Base-by-base conservation (phyloP, 2,113 vertebrate genomes). In the Alouatta palliata region DNA sequence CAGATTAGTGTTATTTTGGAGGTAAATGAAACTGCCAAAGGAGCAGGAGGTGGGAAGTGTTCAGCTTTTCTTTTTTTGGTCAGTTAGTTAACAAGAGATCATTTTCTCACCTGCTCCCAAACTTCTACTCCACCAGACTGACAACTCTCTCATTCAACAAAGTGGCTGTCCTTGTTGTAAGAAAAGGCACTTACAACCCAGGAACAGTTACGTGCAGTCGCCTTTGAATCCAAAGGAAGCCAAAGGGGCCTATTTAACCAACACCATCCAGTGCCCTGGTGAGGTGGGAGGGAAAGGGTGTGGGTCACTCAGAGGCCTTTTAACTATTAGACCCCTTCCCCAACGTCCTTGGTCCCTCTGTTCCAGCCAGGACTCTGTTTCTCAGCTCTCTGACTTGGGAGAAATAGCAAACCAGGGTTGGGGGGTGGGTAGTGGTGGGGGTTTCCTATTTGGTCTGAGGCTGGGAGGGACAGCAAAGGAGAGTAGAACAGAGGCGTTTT, bases 21-120 rank as follows among this genome's bases (percentile, higher is more conserved):
- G 64, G 79, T 56, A 84, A 64, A 82, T 75, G 47, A 83, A 94
- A 73, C 52, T 87, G 81, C 49, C 82, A 40, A 83, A 92, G 79
- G 92, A 96, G 84, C 77, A 94, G 73, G 68, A 95, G 68, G 40
- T 66, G 37, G 58, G 37, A 86, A 45, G 52, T 68, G 77, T 45
- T 92, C 64, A 47, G 54, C 81, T 93, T 91, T 70, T 32, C 27
- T 64, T 64, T 49, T 49, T 89, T 76, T 95, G 54, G 54, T 92
- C 91, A 83, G 88, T 70, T 97, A 91, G 83, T 93, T 90, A 93
- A 83, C n/a, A 84, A 91, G 90, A 87, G 56, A 77, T 73, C 35
- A 77, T 96, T 95, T 97, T 95, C 96, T 97, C 97, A 97, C 91
- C 94, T 96, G 89, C 95, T 97, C 96, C 91, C 96, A 87, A 97